Evolutionary conservation across 2,113 vertebrate genomes (phyloP).

Genomic region (Brachypodius melanocephalos): DNA sequence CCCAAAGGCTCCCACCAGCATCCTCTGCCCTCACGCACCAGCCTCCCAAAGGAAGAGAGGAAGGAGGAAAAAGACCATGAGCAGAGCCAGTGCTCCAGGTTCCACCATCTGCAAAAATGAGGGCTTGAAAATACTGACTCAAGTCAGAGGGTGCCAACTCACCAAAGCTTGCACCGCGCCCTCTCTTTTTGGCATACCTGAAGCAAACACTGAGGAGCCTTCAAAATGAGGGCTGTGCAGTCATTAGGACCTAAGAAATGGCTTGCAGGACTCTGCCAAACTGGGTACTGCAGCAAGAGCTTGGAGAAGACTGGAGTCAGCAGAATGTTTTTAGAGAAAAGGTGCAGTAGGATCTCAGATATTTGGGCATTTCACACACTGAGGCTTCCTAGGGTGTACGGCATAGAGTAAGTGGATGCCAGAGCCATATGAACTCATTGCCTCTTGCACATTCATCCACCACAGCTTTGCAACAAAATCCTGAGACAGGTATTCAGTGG

Average conservation of each 20-base stretch:
- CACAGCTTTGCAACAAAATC: neutral
- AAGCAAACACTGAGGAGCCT: slow-evolving; percentile 3
- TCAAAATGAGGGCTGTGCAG: slow-evolving; percentile 27
- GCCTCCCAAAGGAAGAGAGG: neutral
- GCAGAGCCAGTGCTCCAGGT: neutral
- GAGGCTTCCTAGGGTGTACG: accelerated
- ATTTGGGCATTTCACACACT: neutral
- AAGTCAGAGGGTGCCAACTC: slow-evolving; percentile 26
- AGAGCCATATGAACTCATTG: neutral
- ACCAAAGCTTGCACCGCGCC: neutral
- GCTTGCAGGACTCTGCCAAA: neutral
- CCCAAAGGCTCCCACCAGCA: neutral
- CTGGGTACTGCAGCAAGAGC: neutral
- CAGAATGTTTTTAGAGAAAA: neutral
- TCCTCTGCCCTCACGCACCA: neutral
- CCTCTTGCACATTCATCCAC: neutral
- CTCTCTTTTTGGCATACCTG: slow-evolving; percentile 34
- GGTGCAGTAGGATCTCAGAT: neutral
- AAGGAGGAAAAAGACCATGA: neutral
- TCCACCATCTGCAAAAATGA: slow-evolving; percentile 12
- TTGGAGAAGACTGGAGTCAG: neutral
- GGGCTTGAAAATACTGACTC: slow-evolving; percentile 50
- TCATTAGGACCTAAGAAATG: slow-evolving; percentile 26
- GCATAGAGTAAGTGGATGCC: neutral
- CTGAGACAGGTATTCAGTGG: neutral